A percentile compares a stretch with the other conserved stretches of the same genome.
Evolutionary conservation across 2,888 invertebrate genomes (phyloP).

Genomic region (Ochropleura leucogaster): DNA sequence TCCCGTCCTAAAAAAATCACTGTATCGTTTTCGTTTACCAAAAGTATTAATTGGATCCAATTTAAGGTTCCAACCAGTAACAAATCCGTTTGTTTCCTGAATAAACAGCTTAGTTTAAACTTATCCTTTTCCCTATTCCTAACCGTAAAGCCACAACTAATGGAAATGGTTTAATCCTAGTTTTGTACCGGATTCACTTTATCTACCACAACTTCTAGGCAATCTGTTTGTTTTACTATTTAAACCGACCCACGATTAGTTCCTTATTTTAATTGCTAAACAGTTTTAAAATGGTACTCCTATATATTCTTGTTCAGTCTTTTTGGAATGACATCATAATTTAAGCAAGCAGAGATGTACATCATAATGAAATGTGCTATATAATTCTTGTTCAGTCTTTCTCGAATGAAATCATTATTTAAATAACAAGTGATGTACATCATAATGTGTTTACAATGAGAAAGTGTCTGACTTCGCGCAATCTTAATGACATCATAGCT

Average conservation of each 20-base stretch:
- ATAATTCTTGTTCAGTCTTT: conserved; percentile 1
- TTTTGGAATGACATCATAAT: neutral
- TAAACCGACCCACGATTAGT: conserved; percentile 15
- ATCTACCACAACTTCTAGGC: conserved; percentile 37
- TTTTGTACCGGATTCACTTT: conserved; percentile 32
- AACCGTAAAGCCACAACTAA: conserved; percentile 48
- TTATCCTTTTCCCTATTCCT: conserved; percentile 33
- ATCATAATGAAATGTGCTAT: too few relatives aligned
- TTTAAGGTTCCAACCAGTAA: conserved; percentile 2
- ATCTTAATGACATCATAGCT: too few relatives aligned
- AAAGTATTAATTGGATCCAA: neutral
- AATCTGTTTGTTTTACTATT: conserved; percentile 31
- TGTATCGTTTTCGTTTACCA: conserved; percentile 12
- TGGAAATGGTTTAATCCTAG: conserved; percentile 44
- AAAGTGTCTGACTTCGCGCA: too few relatives aligned
- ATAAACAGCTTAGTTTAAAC: conserved; percentile 38
- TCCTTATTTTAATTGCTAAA: conserved; percentile 40
- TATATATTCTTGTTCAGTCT: neutral
- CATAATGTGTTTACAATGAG: too few relatives aligned
- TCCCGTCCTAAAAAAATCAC: neutral
- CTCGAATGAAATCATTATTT: neutral
- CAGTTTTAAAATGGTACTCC: conserved; percentile 9
- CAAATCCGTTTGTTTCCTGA: conserved; percentile 40
- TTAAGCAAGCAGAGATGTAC: too few relatives aligned
- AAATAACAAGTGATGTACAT: too few relatives aligned